Evolutionary conservation across 2,113 vertebrate species (phyloP).

Genomic region (Leptobrachium leishanense): DNA sequence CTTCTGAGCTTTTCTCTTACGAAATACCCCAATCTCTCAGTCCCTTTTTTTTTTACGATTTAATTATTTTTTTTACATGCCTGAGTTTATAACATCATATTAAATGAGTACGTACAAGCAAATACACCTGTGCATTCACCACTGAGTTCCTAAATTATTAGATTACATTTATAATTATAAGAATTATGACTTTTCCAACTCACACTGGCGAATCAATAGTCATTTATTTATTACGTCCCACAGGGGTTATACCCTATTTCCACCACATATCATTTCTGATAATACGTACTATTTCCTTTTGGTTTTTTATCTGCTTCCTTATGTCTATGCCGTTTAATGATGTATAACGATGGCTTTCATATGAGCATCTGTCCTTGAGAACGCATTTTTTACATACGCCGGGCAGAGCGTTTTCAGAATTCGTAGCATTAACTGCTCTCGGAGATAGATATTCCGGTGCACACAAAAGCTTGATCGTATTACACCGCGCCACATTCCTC

Average conservation of each 20-base stretch:
- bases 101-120: too few species aligned
- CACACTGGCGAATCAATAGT: background rate
- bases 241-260: background rate
- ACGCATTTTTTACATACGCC: background rate
- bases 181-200: background rate
- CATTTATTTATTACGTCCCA: background rate
- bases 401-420: background rate
- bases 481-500: background rate
- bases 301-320: background rate
- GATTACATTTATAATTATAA: too few species aligned
- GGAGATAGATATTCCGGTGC: background rate
- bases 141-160: too few species aligned
- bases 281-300: background rate
- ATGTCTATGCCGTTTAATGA: background rate
- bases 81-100: too few species aligned
- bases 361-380: background rate
- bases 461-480: background rate
- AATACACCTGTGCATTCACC: too few species aligned
- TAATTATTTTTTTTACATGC: too few species aligned
- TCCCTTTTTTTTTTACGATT: too few species aligned
- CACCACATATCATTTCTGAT: too few species aligned
- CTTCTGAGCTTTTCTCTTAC: too few species aligned
- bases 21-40: too few species aligned
- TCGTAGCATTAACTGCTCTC: background rate
- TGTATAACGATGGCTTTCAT: background rate